Conservation (phyloP, 1,140 invertebrate species). For the Lysiphlebus fabarum region DNA sequence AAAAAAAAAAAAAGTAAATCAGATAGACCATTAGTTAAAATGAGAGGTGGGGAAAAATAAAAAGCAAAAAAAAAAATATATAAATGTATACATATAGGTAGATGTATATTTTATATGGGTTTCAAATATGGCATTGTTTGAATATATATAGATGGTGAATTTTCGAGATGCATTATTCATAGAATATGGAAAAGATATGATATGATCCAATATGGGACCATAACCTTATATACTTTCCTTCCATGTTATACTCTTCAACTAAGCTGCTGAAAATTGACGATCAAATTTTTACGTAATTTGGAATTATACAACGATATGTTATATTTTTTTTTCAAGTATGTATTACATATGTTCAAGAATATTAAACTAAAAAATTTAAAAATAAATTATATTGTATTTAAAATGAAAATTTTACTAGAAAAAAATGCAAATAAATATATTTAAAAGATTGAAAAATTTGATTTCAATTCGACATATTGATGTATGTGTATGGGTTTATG, state of each 20-base stretch:
- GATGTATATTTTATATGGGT: constrained; percentile 21
- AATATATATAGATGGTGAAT: constrained; percentile 29
- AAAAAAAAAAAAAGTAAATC: constrained; percentile 7
- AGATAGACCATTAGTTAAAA: constrained; percentile 23
- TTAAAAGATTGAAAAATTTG: too few relatives aligned
- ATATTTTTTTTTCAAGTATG: too few relatives aligned
- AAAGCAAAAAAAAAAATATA: too few relatives aligned
- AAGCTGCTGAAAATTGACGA: constrained; percentile 54
- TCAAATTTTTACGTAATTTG: constrained; percentile 52
- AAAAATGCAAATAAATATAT: too few relatives aligned
- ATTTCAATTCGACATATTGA: too few relatives aligned
- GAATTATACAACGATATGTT: not conserved
- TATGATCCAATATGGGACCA: constrained; percentile 56
- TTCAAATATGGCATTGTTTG: constrained; percentile 22
- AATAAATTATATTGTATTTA: too few relatives aligned
- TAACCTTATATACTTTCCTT: constrained; percentile 8
- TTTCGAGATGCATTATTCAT: constrained; percentile 55
- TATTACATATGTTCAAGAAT: too few relatives aligned
- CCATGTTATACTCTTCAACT: constrained; percentile 22
- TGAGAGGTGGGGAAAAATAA: constrained; percentile 14
- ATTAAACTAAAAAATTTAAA: too few relatives aligned
- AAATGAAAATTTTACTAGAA: too few relatives aligned
- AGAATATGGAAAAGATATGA: constrained; percentile 51
- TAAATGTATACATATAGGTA: too few relatives aligned
- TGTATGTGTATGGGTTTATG: too few relatives aligned